These are phyloP conservation scores for Chouioia cunea DNA, from an alignment of 2,888 invertebrate species.

Conservation along the genomic window DNA sequence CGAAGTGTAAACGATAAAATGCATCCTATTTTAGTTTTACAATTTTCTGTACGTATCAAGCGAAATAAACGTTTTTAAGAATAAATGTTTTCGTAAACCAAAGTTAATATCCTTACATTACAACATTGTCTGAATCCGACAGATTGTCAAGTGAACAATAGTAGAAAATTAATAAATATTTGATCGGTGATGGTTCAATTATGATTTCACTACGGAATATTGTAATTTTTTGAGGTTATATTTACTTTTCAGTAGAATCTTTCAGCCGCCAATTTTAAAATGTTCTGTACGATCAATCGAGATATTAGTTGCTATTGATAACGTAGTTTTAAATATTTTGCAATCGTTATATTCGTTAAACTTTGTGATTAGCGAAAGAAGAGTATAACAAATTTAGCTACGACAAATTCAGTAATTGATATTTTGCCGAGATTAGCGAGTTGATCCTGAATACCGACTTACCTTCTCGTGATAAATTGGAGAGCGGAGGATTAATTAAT, in stretches of 20 bases:
- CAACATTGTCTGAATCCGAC: neutral
- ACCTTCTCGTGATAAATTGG: too few species aligned
- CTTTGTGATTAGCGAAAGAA: too few species aligned
- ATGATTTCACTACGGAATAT: neutral
- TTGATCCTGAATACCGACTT: too few species aligned
- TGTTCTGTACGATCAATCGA: too few species aligned
- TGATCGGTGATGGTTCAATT: neutral
- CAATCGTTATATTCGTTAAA: too few species aligned
- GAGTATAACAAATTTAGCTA: too few species aligned
- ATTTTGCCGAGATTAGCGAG: too few species aligned
- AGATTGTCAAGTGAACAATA: neutral
- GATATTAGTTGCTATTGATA: too few species aligned
- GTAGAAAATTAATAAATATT: neutral
- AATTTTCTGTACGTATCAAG: neutral
- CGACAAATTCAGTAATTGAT: too few species aligned
- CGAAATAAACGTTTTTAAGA: neutral
- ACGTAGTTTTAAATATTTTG: too few species aligned
- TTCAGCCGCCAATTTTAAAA: too few species aligned
- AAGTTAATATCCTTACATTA: neutral
- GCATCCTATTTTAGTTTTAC: neutral
- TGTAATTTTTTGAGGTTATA: constrained; percentile 22
- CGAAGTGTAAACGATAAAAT: neutral
- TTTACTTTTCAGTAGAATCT: constrained; percentile 9
- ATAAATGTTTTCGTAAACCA: neutral
- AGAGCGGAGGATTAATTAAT: too few species aligned